Evolutionary conservation across 2,888 invertebrate genomes (phyloP), one percentile per base, ranked within the genome.

Genomic region (Orchesellides sinensis): DNA sequence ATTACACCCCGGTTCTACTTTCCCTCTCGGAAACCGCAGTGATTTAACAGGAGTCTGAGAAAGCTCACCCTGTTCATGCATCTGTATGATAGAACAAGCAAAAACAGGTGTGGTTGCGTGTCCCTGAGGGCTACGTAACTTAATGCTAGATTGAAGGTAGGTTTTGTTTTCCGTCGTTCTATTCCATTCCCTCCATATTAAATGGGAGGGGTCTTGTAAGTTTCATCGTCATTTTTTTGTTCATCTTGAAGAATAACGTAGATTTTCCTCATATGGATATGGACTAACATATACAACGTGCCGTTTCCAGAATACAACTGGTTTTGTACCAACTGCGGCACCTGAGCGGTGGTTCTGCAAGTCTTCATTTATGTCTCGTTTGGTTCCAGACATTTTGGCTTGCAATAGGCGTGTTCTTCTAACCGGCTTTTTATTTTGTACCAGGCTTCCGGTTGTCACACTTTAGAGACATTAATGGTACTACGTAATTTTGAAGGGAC

Each of bases 91-190:
- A 32, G 32, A 40, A 14, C 10, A 4, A 29, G 19, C 12, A 40
- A 45, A 47, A 68, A 68, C 66, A 77, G 75, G 75, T 66, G 75
- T 40, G 63, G 75, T n/a, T n/a, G n/a, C 23, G 52, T 52, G 40
- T 66, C 66, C 66, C 75, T 66, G 3, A 65, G 66, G 66, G 66
- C 52, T 54, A n/a, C 21, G 75, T 65, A 77, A 56, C 56, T 77
- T 77, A 77, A 66, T 77, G 66, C 75, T 56, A 77, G 66, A 77
- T 77, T 77, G 66, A 68, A 66, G 75, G 68, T 77, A 45, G 63
- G 74, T 40, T 65, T 74, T 74, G 23, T 54, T 65, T 56, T 63
- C 63, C 63, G 61, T 73, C 63, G 61, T 61, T 61, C 49, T 27
- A 19, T 21, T 40, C 23, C 4, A 35, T 54, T 70, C 56, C n/a